Conservation (phyloP, 2,888 invertebrate species). For the Mythimna impura region DNA sequence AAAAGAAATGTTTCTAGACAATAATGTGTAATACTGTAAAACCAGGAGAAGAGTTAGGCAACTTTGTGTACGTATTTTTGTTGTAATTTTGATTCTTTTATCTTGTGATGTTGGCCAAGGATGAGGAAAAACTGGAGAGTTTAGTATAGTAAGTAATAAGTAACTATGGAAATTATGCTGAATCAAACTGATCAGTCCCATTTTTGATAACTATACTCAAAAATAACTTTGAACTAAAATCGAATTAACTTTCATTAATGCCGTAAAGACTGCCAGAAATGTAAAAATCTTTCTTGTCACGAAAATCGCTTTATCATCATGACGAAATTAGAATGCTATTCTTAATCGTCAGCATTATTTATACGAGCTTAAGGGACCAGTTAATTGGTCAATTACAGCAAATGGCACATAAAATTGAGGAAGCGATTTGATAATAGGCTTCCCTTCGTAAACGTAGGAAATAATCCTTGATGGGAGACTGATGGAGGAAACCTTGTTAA, state of each 20-base stretch:
- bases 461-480: slow-evolving; percentile 19
- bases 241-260: background rate
- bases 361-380: slow-evolving; percentile 19
- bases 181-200: no score
- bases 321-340: background rate
- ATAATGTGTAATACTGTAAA: no score
- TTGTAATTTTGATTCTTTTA: background rate
- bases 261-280: background rate
- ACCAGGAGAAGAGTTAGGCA: background rate
- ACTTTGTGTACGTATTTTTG: no score
- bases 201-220: no score
- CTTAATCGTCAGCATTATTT: slow-evolving; percentile 16
- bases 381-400: slow-evolving; percentile 36
- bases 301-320: background rate
- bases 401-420: slow-evolving; percentile 41
- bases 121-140: background rate
- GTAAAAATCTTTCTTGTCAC: background rate
- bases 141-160: background rate
- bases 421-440: slow-evolving; percentile 45
- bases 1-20: no score
- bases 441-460: slow-evolving; percentile 33
- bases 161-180: background rate
- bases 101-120: background rate
- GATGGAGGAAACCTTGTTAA: slow-evolving; percentile 4
- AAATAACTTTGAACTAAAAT: background rate